Evolutionary conservation across 2,888 invertebrate genomes (phyloP).

Genomic region (Colletes collaris): DNA sequence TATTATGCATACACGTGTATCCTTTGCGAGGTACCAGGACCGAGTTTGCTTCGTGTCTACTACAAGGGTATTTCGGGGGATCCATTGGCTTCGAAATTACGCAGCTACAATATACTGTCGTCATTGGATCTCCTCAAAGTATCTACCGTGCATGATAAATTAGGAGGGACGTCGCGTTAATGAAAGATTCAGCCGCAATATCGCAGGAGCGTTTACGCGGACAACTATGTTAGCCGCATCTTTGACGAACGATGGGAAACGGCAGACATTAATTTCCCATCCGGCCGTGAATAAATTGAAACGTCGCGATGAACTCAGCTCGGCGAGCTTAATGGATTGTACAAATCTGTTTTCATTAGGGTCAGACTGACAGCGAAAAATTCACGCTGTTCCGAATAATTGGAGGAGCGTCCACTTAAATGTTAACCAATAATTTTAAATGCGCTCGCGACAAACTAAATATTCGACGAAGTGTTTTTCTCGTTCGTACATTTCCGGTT

Average conservation of each 20-base stretch:
- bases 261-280: background rate
- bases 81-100: slow-evolving; percentile 19
- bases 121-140: background rate
- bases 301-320: background rate
- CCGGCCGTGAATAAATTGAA: background rate
- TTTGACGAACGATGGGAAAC: background rate
- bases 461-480: too few species aligned
- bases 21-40: slow-evolving; percentile 38
- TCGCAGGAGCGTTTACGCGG: background rate
- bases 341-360: background rate
- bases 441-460: too few species aligned
- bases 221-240: background rate
- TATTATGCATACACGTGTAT: slow-evolving; percentile 4
- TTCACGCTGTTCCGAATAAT: background rate
- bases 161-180: background rate
- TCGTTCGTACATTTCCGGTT: too few species aligned
- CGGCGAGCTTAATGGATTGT: background rate
- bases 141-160: slow-evolving; percentile 1
- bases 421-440: too few species aligned
- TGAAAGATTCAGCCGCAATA: background rate
- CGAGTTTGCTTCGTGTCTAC: slow-evolving; percentile 22
- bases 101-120: background rate
- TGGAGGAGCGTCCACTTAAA: background rate
- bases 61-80: slow-evolving; percentile 41
- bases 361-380: background rate